Evolutionary conservation across 2,113 vertebrate species (phyloP).

Genomic region (Tachysurus fulvidraco): DNA sequence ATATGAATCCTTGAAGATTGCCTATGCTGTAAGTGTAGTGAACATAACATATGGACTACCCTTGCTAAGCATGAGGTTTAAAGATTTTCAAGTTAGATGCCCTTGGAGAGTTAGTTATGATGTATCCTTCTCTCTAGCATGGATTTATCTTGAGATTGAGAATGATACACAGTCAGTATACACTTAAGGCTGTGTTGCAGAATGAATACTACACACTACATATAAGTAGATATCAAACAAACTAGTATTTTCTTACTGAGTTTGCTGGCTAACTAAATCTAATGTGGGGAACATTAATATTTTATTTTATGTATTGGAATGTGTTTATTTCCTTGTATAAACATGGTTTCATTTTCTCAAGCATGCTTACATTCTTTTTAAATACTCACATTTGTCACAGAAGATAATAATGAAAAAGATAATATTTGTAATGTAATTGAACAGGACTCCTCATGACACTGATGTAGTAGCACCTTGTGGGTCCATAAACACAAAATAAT

Average conservation of each 20-base stretch:
- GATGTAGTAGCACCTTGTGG: neutral
- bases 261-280: neutral
- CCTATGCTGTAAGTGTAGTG: neutral
- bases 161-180: neutral
- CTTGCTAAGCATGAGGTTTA: neutral
- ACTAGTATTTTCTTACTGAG: neutral
- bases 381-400: neutral
- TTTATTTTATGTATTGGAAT: neutral
- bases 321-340: neutral
- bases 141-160: neutral
- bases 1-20: neutral
- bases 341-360: neutral
- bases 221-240: neutral
- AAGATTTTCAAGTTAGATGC: neutral
- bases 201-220: neutral
- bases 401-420: neutral
- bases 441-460: slow-evolving; percentile 7
- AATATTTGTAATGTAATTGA: neutral
- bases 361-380: neutral
- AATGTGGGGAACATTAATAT: neutral
- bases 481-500: slow-evolving; percentile 47
- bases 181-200: neutral
- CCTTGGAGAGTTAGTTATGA: neutral
- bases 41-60: neutral
- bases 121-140: neutral